Evolutionary conservation across 2,888 invertebrate genomes (phyloP).

Genomic region (Nemapogon koenigi): DNA sequence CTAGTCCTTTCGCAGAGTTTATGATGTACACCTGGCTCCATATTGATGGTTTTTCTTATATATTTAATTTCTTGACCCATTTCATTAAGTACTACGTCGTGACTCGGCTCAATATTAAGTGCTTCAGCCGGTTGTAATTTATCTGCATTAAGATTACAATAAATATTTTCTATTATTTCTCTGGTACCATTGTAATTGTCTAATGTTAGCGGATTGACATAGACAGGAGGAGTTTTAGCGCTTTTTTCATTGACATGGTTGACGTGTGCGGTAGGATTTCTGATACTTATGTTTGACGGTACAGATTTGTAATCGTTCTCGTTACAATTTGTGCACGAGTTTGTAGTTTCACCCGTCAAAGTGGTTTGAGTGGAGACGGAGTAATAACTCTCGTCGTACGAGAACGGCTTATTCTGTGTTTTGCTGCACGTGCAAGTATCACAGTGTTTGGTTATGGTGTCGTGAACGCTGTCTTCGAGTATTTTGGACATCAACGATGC

Average conservation of each 20-base stretch:
- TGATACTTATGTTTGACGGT: slow-evolving; percentile 44
- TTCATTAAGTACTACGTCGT: too few species aligned
- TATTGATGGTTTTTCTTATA: slow-evolving; percentile 28
- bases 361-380: slow-evolving; percentile 70
- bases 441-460: slow-evolving; percentile 82
- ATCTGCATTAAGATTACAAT: background rate
- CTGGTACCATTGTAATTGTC: too few species aligned
- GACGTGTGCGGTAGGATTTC: slow-evolving; percentile 40
- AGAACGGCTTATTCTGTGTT: slow-evolving; percentile 55
- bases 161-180: background rate
- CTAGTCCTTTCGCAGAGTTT: slow-evolving; percentile 65
- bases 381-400: slow-evolving; percentile 61
- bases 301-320: slow-evolving; percentile 56
- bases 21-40: slow-evolving; percentile 65
- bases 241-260: slow-evolving; percentile 29
- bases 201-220: slow-evolving; percentile 38
- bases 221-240: slow-evolving; percentile 24
- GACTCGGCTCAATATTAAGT: too few species aligned
- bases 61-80: slow-evolving; percentile 30
- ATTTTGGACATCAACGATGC: slow-evolving; percentile 92
- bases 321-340: slow-evolving; percentile 69
- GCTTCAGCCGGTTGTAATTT: background rate
- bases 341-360: slow-evolving; percentile 16
- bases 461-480: slow-evolving; percentile 84
- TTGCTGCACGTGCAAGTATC: slow-evolving; percentile 80